Evolutionary conservation across 2,113 vertebrate species (phyloP).

Genomic region (Dryoscopus gambensis): DNA sequence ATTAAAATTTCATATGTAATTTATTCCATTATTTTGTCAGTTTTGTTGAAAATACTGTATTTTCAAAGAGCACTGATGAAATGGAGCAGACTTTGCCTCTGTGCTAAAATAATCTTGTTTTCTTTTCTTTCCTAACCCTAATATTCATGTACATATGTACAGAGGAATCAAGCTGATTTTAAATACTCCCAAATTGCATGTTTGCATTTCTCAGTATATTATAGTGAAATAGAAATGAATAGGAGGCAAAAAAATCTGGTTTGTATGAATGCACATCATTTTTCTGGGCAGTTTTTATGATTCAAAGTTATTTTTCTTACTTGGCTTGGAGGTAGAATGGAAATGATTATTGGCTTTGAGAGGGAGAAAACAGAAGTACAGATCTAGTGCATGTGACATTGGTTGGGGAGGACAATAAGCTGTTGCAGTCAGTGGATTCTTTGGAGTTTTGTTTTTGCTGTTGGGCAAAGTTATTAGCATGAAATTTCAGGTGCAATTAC

Average conservation of each 20-base stretch:
- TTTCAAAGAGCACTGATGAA: background rate
- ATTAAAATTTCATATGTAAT: background rate
- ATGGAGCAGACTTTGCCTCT: background rate
- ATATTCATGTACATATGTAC: background rate
- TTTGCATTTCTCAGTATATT: background rate
- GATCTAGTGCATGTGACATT: background rate
- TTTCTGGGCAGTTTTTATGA: slow-evolving; percentile 47
- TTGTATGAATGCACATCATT: background rate
- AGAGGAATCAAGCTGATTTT: background rate
- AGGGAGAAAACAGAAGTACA: background rate
- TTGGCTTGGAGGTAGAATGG: slow-evolving; percentile 51
- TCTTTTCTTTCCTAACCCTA: background rate
- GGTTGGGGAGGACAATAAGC: background rate
- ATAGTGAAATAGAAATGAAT: slow-evolving; percentile 12
- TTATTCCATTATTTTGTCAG: background rate
- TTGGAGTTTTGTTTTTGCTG: background rate
- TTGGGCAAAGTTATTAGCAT: background rate
- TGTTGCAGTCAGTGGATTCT: background rate
- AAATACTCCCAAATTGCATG: background rate
- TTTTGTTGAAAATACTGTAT: background rate
- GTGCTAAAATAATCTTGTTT: background rate
- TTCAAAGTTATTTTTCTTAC: slow-evolving; percentile 28
- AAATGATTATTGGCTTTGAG: slow-evolving; percentile 34
- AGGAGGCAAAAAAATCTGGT: background rate
- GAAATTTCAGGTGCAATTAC: background rate